Base-by-base conservation (phyloP, 53 echinoderm and acorn worm genomes). In the Actinopyga echinites region DNA sequence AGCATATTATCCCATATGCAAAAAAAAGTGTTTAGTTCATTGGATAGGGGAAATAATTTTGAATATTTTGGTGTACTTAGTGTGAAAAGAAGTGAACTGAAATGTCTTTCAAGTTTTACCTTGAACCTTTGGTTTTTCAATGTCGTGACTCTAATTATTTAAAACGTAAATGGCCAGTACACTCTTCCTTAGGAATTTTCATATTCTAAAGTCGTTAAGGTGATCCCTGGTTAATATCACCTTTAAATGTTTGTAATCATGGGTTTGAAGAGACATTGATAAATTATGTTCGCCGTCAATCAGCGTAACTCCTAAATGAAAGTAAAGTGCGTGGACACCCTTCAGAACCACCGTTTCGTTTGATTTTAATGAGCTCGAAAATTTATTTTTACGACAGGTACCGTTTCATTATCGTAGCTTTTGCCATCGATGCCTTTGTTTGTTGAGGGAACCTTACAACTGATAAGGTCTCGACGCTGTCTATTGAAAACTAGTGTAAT, bases 191-290 rank as follows among this genome's bases (percentile, higher is more conserved):
- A 40, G 6, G 12, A 28, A 8, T n/a, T 2, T 71, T 71, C 44
- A 31, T 40, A 36, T 71, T 71, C 25, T 40, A 71, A 44, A 40
- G 71, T 69, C 69, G 69, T 69, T 69, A 69, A 69, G 69, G n/a
- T 38, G 9, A 69, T 40, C 25, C 44, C 71, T 71, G 71, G 71
- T 40, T 71, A 71, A 44, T 40, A 71, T 71, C 71, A 71, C 25
- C 42, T 40, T 71, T 44, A 71, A 71, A 71, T 71, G 71, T 71
- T 71, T 71, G 71, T 25, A 71, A 71, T 71, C 24, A 42, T 6
- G 71, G 71, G 40, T 71, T 71, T 71, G 40, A 71, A 71, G 71
- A 38, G 71, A 71, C 71, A 42, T 40, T 43, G 40, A 42, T 71
- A 71, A 71, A 71, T 71, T 71, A 25, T 71, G 44, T 20, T 42